Percentiles rank a stretch among this genome's conserved stretches.
phyloP scores from a whole-genome alignment of 2,113 vertebrate species.

The Eurystomus gularis region DNA sequence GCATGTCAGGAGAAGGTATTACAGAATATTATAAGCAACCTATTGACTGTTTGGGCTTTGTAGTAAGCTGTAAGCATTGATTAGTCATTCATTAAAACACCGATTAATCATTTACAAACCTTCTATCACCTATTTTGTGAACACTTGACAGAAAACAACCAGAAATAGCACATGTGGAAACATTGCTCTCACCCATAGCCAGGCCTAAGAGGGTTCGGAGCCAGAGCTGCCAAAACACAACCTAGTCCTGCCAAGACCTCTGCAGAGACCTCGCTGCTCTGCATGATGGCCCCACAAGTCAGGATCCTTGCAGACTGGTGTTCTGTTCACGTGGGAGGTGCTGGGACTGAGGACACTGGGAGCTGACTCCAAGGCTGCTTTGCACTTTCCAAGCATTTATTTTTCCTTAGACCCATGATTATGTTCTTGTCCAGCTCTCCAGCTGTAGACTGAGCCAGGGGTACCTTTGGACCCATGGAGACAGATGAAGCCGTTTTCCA shows the following conservation, averaged over 20 bases:
- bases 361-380: background rate
- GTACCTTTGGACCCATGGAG: background rate
- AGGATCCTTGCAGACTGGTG: background rate
- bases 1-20: slow-evolving; percentile 33
- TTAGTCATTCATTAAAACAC: slow-evolving; percentile 20
- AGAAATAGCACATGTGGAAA: background rate
- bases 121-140: background rate
- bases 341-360: background rate
- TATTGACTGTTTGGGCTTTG: slow-evolving; percentile 45
- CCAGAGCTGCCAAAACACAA: background rate
- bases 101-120: background rate
- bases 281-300: background rate
- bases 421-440: background rate
- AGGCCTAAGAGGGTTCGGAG: background rate
- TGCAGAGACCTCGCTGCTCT: background rate
- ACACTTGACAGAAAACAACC: background rate
- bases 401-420: background rate
- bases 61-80: slow-evolving; percentile 23
- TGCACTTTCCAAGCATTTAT: background rate
- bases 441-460: background rate
- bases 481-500: background rate
- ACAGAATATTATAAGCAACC: slow-evolving; percentile 43
- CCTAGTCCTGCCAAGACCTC: background rate
- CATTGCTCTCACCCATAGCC: background rate
- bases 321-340: background rate